phyloP scores from a whole-genome alignment of 2,113 vertebrate species.

The Rhombomys opimus region DNA sequence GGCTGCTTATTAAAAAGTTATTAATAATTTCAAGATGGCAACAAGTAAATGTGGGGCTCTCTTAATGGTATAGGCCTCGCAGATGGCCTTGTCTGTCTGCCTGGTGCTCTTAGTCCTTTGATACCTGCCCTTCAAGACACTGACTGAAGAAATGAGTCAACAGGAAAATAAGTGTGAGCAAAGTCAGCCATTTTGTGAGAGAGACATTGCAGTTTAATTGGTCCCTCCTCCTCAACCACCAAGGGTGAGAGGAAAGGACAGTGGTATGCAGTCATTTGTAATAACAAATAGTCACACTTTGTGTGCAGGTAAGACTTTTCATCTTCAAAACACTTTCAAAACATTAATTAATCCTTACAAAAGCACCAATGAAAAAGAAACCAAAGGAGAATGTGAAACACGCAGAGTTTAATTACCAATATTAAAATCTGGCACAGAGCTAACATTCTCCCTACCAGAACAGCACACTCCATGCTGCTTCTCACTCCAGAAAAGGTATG shows the following conservation, averaged over 20 bases:
- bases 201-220: neutral
- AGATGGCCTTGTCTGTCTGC: neutral
- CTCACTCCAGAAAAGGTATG: neutral
- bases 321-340: conserved; percentile 52
- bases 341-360: conserved; percentile 72
- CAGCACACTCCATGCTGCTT: neutral
- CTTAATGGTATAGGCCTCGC: neutral
- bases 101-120: neutral
- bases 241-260: neutral
- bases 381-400: conserved; percentile 49
- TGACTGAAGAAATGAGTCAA: neutral
- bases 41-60: neutral
- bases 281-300: conserved; percentile 44
- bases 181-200: neutral
- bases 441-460: neutral
- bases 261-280: neutral
- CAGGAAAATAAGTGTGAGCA: neutral
- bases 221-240: neutral
- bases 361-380: conserved; percentile 57
- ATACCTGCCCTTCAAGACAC: neutral
- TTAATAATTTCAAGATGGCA: conserved; percentile 20
- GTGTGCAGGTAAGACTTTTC: neutral
- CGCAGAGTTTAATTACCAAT: conserved; percentile 67
- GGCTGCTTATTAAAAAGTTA: neutral
- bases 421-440: conserved; percentile 24